Percentiles rank a stretch among this genome's conserved stretches.
Evolutionary conservation across 2,888 invertebrate genomes (phyloP).

Genomic region (Rambutsinella grinnellia): DNA sequence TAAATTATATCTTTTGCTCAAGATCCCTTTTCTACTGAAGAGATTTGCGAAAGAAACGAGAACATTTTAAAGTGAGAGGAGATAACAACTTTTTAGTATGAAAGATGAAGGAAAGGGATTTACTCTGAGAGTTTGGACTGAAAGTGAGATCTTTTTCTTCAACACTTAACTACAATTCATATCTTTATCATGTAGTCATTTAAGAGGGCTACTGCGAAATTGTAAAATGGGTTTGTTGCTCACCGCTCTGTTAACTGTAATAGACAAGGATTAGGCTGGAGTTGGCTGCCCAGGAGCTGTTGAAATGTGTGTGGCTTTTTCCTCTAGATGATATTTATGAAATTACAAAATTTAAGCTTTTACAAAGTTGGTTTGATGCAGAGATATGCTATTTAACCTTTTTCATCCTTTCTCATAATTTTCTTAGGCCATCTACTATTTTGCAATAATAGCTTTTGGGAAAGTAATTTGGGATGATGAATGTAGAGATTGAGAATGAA

Average conservation of each 20-base stretch:
- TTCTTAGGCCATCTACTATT: background rate
- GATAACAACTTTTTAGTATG: background rate
- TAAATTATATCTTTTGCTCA: too few relatives aligned
- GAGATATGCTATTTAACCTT: background rate
- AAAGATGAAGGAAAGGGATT: background rate
- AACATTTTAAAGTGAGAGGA: background rate
- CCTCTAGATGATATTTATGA: background rate
- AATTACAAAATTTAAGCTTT: background rate
- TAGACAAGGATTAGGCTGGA: background rate
- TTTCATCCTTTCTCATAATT: background rate
- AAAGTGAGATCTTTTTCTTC: background rate
- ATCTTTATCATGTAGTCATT: background rate
- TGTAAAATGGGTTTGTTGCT: background rate
- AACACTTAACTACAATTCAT: background rate
- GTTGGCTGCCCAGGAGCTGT: background rate
- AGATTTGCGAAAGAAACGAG: too few relatives aligned
- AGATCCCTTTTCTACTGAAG: too few relatives aligned
- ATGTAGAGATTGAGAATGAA: background rate
- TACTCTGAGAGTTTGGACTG: background rate
- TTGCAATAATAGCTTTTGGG: background rate
- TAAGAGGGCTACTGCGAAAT: too few relatives aligned
- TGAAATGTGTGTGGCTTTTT: background rate
- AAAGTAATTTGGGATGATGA: background rate
- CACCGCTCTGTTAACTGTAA: background rate
- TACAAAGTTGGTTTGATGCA: too few relatives aligned